phyloP scores from a whole-genome alignment of 2,113 vertebrate genomes.

The Aphyosemion australe region DNA sequence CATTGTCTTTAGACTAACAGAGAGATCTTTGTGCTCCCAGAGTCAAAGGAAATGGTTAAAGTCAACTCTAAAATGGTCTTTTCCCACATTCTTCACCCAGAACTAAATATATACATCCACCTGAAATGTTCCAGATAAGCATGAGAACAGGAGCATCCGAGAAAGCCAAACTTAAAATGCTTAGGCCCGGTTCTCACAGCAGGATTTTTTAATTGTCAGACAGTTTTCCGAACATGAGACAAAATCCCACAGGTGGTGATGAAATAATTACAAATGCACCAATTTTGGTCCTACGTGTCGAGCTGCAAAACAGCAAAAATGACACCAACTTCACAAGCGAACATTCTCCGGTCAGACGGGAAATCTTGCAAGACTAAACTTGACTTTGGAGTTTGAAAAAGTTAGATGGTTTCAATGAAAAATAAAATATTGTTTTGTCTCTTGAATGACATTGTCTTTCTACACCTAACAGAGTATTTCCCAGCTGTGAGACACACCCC shows the following conservation, averaged over 20 bases:
- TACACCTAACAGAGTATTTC: background rate
- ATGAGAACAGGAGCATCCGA: too few species aligned
- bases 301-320: too few species aligned
- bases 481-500: background rate
- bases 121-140: background rate
- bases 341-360: too few species aligned
- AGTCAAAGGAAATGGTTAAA: slow-evolving; percentile 54
- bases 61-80: slow-evolving; percentile 45
- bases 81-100: background rate
- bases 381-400: too few species aligned
- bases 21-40: slow-evolving; percentile 55
- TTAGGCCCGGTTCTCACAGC: too few species aligned
- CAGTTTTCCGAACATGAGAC: too few species aligned
- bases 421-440: background rate
- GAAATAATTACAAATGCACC: too few species aligned
- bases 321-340: too few species aligned
- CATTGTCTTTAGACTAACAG: slow-evolving; percentile 65
- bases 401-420: background rate
- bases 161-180: background rate
- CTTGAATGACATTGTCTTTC: background rate
- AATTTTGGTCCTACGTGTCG: too few species aligned
- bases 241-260: too few species aligned
- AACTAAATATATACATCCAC: background rate
- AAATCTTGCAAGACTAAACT: too few species aligned
- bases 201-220: too few species aligned